A percentile compares a stretch with the other conserved stretches of the same genome.
Conservation (phyloP, 2,113 vertebrate genomes). For the Pungitius pungitius region DNA sequence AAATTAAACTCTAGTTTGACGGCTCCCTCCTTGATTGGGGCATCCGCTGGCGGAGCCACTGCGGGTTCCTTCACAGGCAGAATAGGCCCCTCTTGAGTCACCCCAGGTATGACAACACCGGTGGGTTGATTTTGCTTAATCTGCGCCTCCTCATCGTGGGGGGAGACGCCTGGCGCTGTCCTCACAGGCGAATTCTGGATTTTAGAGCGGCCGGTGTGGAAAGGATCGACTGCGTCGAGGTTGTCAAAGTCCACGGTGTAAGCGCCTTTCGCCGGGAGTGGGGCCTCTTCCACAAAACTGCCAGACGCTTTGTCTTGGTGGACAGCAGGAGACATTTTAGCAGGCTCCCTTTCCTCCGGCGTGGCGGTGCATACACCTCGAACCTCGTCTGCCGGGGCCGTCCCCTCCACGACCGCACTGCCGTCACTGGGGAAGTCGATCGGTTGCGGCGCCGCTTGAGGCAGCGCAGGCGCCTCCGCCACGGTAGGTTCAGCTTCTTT, state of each 20-base stretch:
- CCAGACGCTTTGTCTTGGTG: constrained; percentile 1
- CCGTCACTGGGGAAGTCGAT: constrained; percentile 72
- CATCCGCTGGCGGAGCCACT: constrained; percentile 14
- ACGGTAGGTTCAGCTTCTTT: too few relatives aligned
- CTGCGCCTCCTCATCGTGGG: constrained; percentile 1
- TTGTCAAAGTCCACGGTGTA: constrained; percentile 74
- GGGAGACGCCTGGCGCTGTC: constrained; percentile 21
- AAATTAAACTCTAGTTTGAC: constrained; percentile 87
- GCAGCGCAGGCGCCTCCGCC: not conserved
- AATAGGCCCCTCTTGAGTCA: constrained; percentile 10
- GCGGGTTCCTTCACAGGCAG: constrained; percentile 41
- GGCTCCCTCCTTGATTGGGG: constrained; percentile 49
- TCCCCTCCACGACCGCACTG: constrained; percentile 70
- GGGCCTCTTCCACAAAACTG: constrained; percentile 48
- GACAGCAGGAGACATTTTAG: not conserved
- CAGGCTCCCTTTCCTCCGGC: constrained; percentile 28
- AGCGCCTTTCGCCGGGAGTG: constrained; percentile 46
- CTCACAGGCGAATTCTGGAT: constrained; percentile 67
- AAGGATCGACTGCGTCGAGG: constrained; percentile 66
- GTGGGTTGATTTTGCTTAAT: constrained; percentile 8
- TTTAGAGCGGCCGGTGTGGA: constrained; percentile 69
- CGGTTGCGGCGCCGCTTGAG: not conserved
- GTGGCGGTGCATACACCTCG: constrained; percentile 3
- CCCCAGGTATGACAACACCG: not conserved
- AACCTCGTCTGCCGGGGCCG: constrained; percentile 7